Evolutionary conservation across 2,888 invertebrate species (phyloP).

Genomic region (Erynnis tages): DNA sequence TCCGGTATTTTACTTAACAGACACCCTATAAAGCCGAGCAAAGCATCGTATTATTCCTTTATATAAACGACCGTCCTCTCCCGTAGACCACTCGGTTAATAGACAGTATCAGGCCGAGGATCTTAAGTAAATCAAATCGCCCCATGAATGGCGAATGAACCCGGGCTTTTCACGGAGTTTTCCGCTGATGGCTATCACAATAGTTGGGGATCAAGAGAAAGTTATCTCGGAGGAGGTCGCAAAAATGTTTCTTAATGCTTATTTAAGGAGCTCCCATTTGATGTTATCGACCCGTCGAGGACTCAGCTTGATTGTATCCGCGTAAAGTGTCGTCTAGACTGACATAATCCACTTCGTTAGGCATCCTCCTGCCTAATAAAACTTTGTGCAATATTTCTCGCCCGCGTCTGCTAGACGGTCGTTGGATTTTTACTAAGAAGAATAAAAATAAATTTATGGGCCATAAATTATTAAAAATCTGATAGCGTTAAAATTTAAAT

Average conservation of each 20-base stretch:
- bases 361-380: slow-evolving; percentile 15
- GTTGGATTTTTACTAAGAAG: slow-evolving; percentile 22
- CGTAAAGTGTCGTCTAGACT: slow-evolving; percentile 44
- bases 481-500: slow-evolving; percentile 22
- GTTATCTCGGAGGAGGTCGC: slow-evolving; percentile 68
- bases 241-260: slow-evolving; percentile 78
- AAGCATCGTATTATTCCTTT: slow-evolving; percentile 51
- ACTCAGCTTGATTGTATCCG: slow-evolving; percentile 9
- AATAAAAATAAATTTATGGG: slow-evolving; percentile 27
- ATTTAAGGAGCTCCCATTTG: slow-evolving; percentile 73
- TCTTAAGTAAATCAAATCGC: slow-evolving; percentile 82
- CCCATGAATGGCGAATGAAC: slow-evolving; percentile 78
- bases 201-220: slow-evolving; percentile 73
- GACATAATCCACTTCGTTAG: slow-evolving; percentile 39
- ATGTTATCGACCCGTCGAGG: slow-evolving; percentile 46
- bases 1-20: slow-evolving; percentile 15
- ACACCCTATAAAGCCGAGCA: slow-evolving; percentile 22
- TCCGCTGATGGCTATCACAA: slow-evolving; percentile 77
- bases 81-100: slow-evolving; percentile 67
- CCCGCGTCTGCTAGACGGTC: not conserved
- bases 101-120: slow-evolving; percentile 73
- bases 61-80: slow-evolving; percentile 54
- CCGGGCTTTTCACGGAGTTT: slow-evolving; percentile 73
- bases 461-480: slow-evolving; percentile 20
- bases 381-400: slow-evolving; percentile 20